A percentile compares a stretch with the other conserved stretches of the same genome.
phyloP scores from a whole-genome alignment of 2,888 invertebrate species.

The Neoscelio sp. region DNA sequence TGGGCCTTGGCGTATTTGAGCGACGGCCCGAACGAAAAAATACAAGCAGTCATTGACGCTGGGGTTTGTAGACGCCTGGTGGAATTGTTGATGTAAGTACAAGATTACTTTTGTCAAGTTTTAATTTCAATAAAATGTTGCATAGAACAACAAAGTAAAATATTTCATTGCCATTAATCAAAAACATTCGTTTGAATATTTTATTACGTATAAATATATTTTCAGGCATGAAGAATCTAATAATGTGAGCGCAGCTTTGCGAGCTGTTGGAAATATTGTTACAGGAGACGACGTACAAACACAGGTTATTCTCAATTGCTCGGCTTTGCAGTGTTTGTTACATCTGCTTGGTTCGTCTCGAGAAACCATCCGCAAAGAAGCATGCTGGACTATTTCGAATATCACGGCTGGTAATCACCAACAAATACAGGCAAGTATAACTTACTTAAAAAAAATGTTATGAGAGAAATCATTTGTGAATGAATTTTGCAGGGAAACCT shows the following conservation, averaged over 20 bases:
- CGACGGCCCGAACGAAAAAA: slow-evolving; percentile 98
- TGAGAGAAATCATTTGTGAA: too few species aligned
- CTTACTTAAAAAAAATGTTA: slow-evolving; percentile 6
- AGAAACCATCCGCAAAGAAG: slow-evolving; percentile 96
- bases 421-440: slow-evolving; percentile 91
- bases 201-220: background rate
- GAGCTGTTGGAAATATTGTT: slow-evolving; percentile 99
- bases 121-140: too few species aligned
- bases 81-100: slow-evolving; percentile 86
- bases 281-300: slow-evolving; percentile 98
- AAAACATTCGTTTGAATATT: too few species aligned
- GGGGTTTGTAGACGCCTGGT: slow-evolving; percentile 94
- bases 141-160: slow-evolving; percentile 11
- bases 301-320: slow-evolving; percentile 96
- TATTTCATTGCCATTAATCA: too few species aligned
- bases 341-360: slow-evolving; percentile 90
- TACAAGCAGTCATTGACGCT: slow-evolving; percentile 98
- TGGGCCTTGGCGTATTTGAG: slow-evolving; percentile 98
- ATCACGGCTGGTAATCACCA: slow-evolving; percentile 97
- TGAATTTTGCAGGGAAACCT: too few species aligned
- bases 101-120: too few species aligned
- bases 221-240: slow-evolving; percentile 92
- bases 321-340: slow-evolving; percentile 92
- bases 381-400: slow-evolving; percentile 98
- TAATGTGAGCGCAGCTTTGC: slow-evolving; percentile 95